phyloP scores from a whole-genome alignment of 2,113 vertebrate genomes.

The Pseudonaja textilis region DNA sequence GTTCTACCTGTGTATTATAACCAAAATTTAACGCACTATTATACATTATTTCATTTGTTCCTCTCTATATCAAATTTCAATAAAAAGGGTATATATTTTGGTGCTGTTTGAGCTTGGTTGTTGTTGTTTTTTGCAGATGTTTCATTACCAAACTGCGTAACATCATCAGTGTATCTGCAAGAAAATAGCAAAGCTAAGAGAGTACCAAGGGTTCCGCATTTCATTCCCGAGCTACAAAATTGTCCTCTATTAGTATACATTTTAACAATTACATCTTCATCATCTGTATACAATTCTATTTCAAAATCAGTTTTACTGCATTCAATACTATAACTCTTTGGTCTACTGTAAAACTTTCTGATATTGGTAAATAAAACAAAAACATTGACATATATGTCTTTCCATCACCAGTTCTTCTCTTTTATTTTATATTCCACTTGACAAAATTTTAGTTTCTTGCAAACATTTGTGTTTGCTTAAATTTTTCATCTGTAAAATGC shows the following conservation, averaged over 20 bases:
- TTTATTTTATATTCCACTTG: background rate
- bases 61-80: background rate
- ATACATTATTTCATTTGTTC: background rate
- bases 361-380: background rate
- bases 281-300: background rate
- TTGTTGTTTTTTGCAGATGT: background rate
- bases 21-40: background rate
- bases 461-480: background rate
- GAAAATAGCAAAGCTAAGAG: background rate
- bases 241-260: background rate
- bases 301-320: background rate
- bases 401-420: background rate
- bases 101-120: background rate
- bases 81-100: background rate
- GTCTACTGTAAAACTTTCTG: background rate
- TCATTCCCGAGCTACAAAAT: background rate
- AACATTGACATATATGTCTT: background rate
- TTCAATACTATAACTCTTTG: background rate
- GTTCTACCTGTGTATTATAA: background rate
- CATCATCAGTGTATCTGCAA: background rate
- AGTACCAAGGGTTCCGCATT: background rate
- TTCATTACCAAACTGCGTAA: background rate
- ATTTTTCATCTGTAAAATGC: background rate
- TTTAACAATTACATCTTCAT: background rate
- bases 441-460: background rate